Evolutionary conservation across 2,113 vertebrate genomes (phyloP), one percentile per base, ranked within the genome.

Genomic region (Tragelaphus buxtoni): DNA sequence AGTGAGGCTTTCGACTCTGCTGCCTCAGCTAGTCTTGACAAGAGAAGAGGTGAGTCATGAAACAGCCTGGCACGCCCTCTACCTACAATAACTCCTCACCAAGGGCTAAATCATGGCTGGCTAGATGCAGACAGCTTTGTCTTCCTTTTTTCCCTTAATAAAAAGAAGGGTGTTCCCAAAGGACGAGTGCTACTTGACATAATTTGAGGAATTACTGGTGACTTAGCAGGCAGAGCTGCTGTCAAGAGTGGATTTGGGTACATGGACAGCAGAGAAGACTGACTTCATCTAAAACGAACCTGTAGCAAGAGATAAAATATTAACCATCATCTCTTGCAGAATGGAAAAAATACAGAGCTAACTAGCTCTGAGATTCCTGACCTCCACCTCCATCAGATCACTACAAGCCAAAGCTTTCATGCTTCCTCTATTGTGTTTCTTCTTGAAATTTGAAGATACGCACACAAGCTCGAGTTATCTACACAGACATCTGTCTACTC

Each of bases 21-120:
- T 58, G 80, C 55, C 88, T 97, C 45, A 82, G 96, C 94, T 72
- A 76, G 95, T 96, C 76, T 84, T 96, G 80, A 97, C 92, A 95
- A 97, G 96, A 97, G 79, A 83, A 86, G 65, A 84, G 55, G 93
- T 96, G 96, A 95, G 47, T 97, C 97, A 96, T 0, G 10, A 18
- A 56, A 18, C 12, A 77, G 65, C 60, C 53, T 96, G 92, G 88
- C 95, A 94, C 16, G 58, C 16, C 30, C 56, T 97, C 94, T 58
- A 32, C 90, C 60, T 90, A 26, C 63, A 94, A 55, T 61, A 95
- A 51, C 28, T 96, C 90, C 76, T 93, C 83, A 79, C 58, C 26
- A 18, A 92, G 30, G 20, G 77, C 65, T 90, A 89, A 93, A n/a
- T 84, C 32, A 94, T 17, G 47, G 56, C 63, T 1, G 45, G 53